Evolutionary conservation across 1,140 invertebrate species (phyloP), one percentile per base, ranked within the genome.

Genomic region (Drosophila lacteicornis): DNA sequence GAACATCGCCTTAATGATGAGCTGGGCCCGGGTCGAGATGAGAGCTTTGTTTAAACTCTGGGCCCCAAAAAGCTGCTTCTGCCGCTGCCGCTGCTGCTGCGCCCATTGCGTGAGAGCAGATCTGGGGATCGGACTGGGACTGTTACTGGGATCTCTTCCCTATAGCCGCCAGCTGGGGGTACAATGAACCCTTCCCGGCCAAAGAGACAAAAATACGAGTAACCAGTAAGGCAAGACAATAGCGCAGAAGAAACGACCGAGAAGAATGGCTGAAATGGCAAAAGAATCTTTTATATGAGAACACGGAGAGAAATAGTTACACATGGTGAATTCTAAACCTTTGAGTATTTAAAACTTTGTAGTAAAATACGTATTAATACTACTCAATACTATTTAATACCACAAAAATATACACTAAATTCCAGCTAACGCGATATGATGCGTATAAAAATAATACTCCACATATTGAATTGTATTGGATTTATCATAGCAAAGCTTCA

Each of bases 1-100:
- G 80, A 80, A 83, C 57, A 62, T 61, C 63, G 70, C 68, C 68
- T 88, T 87, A 88, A 88, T 84, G 83, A 87, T 68, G 67, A 60
- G 15, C 56, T 17, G 36, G 19, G 33, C 9, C 33, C 11, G 11
- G 33, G 33, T 36, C 58, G n/a, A 17, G 55, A 38, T 22, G 53
- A 11, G 17, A 43, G 55, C 56, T 61, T 61, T 61, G 61, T 61
- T 60, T 61, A 43, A 43, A 45, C 25, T 17, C 25, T 9, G 22
- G 46, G 40, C 6, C 13, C 56, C 22, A 51, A 61, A 36, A 22
- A 53, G 9, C 30, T 33, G 30, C 9, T 11, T 13, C 47, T 19
- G 51, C 7, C 13, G 22, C 47, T 17, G 51, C 7, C 8, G 40
- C 68, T 50, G 51, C 7, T 19, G 40, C 68, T 59, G 45, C 49